Percentiles rank a stretch among this genome's conserved stretches.
Conservation (phyloP, 2,113 vertebrate species). For the Microcebus murinus region DNA sequence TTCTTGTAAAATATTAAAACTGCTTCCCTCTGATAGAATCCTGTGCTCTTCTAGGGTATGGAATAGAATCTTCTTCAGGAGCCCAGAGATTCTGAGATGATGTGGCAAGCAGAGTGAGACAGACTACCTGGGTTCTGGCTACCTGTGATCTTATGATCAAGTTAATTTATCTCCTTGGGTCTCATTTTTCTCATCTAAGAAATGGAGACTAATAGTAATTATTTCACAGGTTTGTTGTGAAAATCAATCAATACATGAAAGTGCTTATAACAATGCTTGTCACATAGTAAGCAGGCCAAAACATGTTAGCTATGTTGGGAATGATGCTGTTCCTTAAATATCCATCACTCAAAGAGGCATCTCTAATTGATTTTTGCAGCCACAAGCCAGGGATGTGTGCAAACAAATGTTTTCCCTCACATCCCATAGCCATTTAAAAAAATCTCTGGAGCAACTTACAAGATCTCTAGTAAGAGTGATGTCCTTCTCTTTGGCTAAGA, state of each 20-base stretch:
- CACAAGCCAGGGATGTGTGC: conserved; percentile 9
- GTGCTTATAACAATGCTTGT: not conserved
- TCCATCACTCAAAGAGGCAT: conserved; percentile 1
- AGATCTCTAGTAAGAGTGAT: not conserved
- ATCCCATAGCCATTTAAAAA: not conserved
- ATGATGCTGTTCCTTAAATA: conserved; percentile 40
- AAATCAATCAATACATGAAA: not conserved
- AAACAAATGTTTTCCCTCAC: not conserved
- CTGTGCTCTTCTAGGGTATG: not conserved
- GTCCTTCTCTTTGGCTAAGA: conserved; percentile 31
- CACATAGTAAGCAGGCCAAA: not conserved
- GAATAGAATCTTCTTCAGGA: conserved; percentile 16
- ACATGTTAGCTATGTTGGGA: conserved; percentile 19
- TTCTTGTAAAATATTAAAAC: conserved; percentile 28
- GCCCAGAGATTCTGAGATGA: not conserved
- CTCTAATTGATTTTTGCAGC: conserved; percentile 31
- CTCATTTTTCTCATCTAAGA: conserved; percentile 39
- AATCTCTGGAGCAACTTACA: not conserved
- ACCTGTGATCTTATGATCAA: not conserved
- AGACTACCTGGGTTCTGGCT: not conserved
- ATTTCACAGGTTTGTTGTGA: conserved; percentile 10
- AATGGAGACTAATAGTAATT: not conserved
- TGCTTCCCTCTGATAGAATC: not conserved
- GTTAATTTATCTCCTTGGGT: not conserved
- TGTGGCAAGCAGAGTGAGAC: not conserved